phyloP scores from a whole-genome alignment of 2,797 vertebrate genomes.

The Neomorphus geoffroyi region DNA sequence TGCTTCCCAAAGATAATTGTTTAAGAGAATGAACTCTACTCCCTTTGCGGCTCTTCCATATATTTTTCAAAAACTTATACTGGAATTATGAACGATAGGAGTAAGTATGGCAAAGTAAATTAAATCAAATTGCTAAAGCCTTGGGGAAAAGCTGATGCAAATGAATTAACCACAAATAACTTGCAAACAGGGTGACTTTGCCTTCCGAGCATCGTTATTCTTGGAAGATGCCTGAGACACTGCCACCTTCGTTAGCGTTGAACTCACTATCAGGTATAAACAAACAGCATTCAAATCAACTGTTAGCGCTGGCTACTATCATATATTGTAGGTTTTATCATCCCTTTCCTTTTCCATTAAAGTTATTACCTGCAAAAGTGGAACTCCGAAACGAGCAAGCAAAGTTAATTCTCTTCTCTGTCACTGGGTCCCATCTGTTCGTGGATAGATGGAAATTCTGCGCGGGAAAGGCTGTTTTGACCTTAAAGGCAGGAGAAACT shows the following conservation, averaged over 20 bases:
- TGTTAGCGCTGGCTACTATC: neutral
- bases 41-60: neutral
- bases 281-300: neutral
- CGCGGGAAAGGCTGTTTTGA: constrained; percentile 29
- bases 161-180: neutral
- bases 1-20: constrained; percentile 25
- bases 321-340: neutral
- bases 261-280: neutral
- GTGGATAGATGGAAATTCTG: neutral
- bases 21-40: neutral
- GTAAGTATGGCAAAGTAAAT: constrained; percentile 27
- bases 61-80: constrained; percentile 4
- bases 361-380: neutral
- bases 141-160: constrained; percentile 29
- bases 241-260: neutral
- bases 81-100: neutral
- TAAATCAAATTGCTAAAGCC: constrained; percentile 35
- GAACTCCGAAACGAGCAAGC: neutral
- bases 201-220: neutral
- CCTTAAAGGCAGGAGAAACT: constrained; percentile 14
- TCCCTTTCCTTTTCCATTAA: neutral
- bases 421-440: neutral
- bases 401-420: constrained; percentile 11
- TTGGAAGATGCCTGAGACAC: neutral
- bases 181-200: neutral